A percentile compares a stretch with the other conserved stretches of the same genome.
phyloP scores from a whole-genome alignment of 1,140 invertebrate species.

The Pinna nobilis region DNA sequence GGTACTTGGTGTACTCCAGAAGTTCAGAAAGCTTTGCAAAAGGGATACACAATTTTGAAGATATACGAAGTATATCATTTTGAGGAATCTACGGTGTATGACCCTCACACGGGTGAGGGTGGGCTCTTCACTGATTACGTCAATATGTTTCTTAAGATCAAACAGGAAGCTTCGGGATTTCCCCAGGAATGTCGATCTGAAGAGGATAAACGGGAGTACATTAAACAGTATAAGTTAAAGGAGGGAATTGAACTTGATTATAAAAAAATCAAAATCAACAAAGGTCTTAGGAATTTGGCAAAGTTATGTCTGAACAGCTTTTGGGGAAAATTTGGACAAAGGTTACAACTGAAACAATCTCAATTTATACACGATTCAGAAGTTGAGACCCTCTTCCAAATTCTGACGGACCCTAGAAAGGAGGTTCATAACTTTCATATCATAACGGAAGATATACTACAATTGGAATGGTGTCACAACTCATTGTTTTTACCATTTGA shows the following conservation, averaged over 20 bases:
- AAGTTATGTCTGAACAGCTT: constrained; percentile 52
- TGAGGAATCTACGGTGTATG: constrained; percentile 21
- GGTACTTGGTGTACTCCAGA: constrained; percentile 73
- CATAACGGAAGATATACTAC: constrained; percentile 33
- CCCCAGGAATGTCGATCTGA: constrained; percentile 40
- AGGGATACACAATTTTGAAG: constrained; percentile 67
- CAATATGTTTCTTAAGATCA: constrained; percentile 51
- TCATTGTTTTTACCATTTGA: constrained; percentile 10
- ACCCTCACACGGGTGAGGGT: background rate
- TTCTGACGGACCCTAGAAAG: constrained; percentile 52
- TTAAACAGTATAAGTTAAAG: constrained; percentile 58
- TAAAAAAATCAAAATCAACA: constrained; percentile 67
- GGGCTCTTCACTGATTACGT: constrained; percentile 48
- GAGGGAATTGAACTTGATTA: constrained; percentile 70
- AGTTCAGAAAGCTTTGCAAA: constrained; percentile 66
- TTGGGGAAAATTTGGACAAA: constrained; percentile 53
- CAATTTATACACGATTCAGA: constrained; percentile 35
- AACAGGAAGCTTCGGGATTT: constrained; percentile 49
- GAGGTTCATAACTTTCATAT: constrained; percentile 41
- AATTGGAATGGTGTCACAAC: constrained; percentile 31
- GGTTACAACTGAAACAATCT: constrained; percentile 33
- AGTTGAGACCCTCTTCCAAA: constrained; percentile 52
- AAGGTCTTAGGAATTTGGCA: constrained; percentile 49
- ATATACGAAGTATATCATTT: constrained; percentile 71
- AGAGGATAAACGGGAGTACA: constrained; percentile 53